Conservation (phyloP, 2,797 vertebrate species). For the Spinibarbus caldwelli region DNA sequence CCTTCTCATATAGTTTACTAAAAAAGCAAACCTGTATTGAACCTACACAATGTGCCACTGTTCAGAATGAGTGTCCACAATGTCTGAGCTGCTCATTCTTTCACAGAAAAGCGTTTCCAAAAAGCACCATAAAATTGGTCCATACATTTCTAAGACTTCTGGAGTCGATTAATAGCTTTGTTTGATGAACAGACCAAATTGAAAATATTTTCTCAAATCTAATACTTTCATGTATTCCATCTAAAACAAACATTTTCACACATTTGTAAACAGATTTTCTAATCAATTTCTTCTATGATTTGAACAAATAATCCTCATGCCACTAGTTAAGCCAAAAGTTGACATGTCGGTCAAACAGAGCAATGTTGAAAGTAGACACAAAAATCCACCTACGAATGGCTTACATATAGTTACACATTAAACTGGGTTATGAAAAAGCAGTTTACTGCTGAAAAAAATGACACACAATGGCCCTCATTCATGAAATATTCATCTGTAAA, state of each 20-base stretch:
- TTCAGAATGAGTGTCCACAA: not conserved
- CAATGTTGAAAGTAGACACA: not conserved
- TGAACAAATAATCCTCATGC: not conserved
- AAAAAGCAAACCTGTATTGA: not conserved
- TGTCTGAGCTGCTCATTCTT: not conserved
- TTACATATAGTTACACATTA: constrained; percentile 3
- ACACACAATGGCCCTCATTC: constrained; percentile 11
- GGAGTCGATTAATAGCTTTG: not conserved
- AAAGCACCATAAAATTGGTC: not conserved
- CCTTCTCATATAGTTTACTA: not conserved
- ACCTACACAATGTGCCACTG: not conserved
- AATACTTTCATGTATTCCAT: not conserved
- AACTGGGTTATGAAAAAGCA: not conserved
- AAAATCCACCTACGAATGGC: too few relatives aligned
- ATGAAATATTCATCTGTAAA: constrained; percentile 27
- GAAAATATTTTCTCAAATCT: not conserved
- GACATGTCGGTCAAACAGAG: not conserved
- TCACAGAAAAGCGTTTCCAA: not conserved
- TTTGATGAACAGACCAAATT: not conserved
- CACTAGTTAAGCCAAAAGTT: not conserved
- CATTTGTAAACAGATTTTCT: not conserved
- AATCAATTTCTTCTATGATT: not conserved
- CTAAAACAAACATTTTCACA: not conserved
- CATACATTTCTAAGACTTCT: not conserved
- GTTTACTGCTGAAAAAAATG: constrained; percentile 16